A percentile compares a stretch with the other conserved stretches of the same genome.
These are phyloP conservation scores for Mizuhopecten yessoensis DNA, from an alignment of 1,140 invertebrate species.

Conservation along the genomic window DNA sequence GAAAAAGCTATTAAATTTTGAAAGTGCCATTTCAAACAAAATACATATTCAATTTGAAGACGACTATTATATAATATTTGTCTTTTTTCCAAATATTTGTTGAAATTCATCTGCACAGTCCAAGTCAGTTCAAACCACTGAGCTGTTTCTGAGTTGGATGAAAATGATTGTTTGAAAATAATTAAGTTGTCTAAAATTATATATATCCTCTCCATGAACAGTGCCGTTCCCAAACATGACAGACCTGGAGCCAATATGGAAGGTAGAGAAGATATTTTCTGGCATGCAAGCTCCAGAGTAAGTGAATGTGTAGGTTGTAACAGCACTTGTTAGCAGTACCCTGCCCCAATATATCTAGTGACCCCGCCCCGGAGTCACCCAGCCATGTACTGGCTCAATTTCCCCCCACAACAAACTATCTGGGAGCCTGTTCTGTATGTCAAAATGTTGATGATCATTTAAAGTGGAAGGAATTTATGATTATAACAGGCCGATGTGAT, in stretches of 20 bases:
- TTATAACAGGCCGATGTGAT: conserved; percentile 57
- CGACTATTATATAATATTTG: too few relatives aligned
- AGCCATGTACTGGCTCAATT: conserved; percentile 31
- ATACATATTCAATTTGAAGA: not conserved
- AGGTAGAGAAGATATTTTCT: conserved; percentile 3
- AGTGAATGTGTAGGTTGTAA: not conserved
- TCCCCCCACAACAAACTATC: conserved; percentile 35
- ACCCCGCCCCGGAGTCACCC: conserved; percentile 34
- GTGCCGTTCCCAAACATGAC: not conserved
- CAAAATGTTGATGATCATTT: conserved; percentile 49
- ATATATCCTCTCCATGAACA: not conserved
- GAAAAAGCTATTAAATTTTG: not conserved
- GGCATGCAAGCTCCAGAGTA: not conserved
- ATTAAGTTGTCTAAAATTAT: not conserved
- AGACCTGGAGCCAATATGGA: not conserved
- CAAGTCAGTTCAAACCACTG: not conserved
- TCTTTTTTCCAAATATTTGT: too few relatives aligned
- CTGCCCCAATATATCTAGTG: not conserved
- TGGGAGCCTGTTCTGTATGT: conserved; percentile 6
- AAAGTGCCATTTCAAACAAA: not conserved
- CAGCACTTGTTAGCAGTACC: not conserved
- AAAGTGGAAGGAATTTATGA: conserved; percentile 56
- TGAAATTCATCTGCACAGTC: not conserved
- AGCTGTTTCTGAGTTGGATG: not conserved
- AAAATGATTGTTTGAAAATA: not conserved